Conservation (phyloP, 2,888 invertebrate species). For the Drosophila dives region DNA sequence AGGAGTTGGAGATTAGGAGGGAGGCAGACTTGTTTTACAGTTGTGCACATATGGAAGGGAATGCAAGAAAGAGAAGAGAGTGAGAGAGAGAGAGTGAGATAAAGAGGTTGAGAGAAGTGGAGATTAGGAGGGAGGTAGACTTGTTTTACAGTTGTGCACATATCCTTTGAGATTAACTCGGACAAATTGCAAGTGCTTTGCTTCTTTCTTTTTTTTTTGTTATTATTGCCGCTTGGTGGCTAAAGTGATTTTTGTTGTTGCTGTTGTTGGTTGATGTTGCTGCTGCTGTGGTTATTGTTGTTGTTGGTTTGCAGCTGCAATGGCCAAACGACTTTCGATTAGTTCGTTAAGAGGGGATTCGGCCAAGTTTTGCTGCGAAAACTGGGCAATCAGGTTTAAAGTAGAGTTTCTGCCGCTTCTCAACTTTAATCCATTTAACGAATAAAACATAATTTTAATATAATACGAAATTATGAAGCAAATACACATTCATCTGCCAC, state of each 20-base stretch:
- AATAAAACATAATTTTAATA: constrained; percentile 7
- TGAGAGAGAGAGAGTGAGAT: not conserved
- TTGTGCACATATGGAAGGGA: constrained; percentile 37
- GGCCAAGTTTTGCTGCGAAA: constrained; percentile 53
- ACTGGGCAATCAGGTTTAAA: constrained; percentile 42
- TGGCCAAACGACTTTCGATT: constrained; percentile 66
- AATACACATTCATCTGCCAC: constrained; percentile 4
- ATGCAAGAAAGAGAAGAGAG: not conserved
- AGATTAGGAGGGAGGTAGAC: not conserved
- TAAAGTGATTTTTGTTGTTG: constrained; percentile 12
- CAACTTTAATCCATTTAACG: not conserved
- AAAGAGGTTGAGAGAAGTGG: not conserved
- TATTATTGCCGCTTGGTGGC: constrained; percentile 10
- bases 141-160: constrained; percentile 26
- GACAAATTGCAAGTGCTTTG: constrained; percentile 56
- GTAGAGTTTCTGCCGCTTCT: constrained; percentile 1
- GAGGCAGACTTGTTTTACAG: constrained; percentile 21
- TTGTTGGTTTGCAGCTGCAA: constrained; percentile 31
- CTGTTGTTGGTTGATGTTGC: constrained; percentile 10
- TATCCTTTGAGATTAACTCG: constrained; percentile 73
- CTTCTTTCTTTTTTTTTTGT: constrained; percentile 16
- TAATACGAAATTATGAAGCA: not conserved
- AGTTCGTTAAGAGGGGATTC: constrained; percentile 43
- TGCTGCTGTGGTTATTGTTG: constrained; percentile 8
- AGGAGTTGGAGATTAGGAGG: too few relatives aligned